A percentile compares a stretch with the other conserved stretches of the same genome.
Evolutionary conservation across 2,888 invertebrate genomes (phyloP).

Genomic region (Pseudococcus viburni): DNA sequence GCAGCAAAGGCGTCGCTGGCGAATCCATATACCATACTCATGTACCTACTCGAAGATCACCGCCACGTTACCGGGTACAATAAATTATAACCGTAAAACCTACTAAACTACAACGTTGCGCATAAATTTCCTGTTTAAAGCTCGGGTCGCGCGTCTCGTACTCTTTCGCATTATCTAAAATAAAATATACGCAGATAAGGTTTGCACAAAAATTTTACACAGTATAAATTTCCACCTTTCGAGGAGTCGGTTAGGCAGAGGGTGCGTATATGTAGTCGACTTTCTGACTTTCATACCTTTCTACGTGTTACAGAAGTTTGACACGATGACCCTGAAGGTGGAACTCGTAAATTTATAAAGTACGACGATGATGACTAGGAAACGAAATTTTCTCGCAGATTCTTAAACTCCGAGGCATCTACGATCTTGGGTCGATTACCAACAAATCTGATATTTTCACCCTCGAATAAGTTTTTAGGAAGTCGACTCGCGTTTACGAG

Average conservation of each 20-base stretch:
- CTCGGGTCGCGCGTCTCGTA: slow-evolving; percentile 29
- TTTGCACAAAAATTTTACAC: slow-evolving; percentile 22
- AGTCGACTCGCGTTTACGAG: not conserved
- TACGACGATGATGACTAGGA: not conserved
- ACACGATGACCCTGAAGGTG: slow-evolving; percentile 10
- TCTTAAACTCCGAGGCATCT: not conserved
- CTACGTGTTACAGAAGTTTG: not conserved
- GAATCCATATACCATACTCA: not conserved
- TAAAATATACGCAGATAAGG: slow-evolving; percentile 32
- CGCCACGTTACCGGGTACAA: slow-evolving; percentile 26
- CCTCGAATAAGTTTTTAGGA: not conserved
- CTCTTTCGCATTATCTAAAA: slow-evolving; percentile 19
- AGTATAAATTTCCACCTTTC: slow-evolving; percentile 13
- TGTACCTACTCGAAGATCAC: slow-evolving; percentile 23
- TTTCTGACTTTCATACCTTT: not conserved
- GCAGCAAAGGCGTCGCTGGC: not conserved
- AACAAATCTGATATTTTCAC: slow-evolving; percentile 4
- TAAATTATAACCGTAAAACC: slow-evolving; percentile 37
- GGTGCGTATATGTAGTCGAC: not conserved
- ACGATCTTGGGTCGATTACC: not conserved
- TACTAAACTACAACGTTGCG: slow-evolving; percentile 33
- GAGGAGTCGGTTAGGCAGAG: not conserved
- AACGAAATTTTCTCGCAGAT: slow-evolving; percentile 7
- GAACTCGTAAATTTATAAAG: not conserved
- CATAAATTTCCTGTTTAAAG: slow-evolving; percentile 34